Evolutionary conservation across 2,797 vertebrate genomes (phyloP).

Genomic region (Aplochiton taeniatus): DNA sequence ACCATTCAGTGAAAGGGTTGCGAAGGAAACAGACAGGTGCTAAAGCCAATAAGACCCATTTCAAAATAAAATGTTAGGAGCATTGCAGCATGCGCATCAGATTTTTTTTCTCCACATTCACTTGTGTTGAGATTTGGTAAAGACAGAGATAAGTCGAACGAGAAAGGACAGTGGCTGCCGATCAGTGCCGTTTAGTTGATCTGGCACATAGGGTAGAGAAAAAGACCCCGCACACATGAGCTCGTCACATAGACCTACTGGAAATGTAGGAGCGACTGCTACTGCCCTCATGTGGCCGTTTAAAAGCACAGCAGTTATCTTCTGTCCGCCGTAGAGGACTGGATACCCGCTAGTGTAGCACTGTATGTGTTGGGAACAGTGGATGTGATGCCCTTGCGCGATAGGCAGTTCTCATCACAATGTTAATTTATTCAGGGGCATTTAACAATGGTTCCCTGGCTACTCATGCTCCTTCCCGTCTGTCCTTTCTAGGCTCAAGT

Average conservation of each 20-base stretch:
- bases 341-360: too few relatives aligned
- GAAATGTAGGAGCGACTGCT: constrained; percentile 23
- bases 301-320: constrained; percentile 16
- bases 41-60: constrained; percentile 28
- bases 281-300: constrained; percentile 64
- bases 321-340: not conserved
- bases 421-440: constrained; percentile 47
- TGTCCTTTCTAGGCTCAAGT: constrained; percentile 29
- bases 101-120: too few relatives aligned
- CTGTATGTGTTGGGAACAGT: too few relatives aligned
- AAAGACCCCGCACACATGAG: too few relatives aligned
- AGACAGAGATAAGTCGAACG: too few relatives aligned
- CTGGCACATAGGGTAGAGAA: too few relatives aligned
- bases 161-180: too few relatives aligned
- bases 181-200: too few relatives aligned
- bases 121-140: too few relatives aligned
- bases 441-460: constrained; percentile 39
- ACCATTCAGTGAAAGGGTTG: constrained; percentile 44
- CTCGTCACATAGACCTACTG: too few relatives aligned
- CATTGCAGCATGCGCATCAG: too few relatives aligned
- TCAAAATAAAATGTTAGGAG: too few relatives aligned
- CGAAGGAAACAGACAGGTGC: constrained; percentile 31
- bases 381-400: constrained; percentile 36
- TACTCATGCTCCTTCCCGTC: constrained; percentile 17
- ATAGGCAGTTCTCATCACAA: constrained; percentile 50